These are phyloP conservation scores for Synergus japonicus DNA, from an alignment of 2,888 invertebrate genomes.

Conservation along the genomic window DNA sequence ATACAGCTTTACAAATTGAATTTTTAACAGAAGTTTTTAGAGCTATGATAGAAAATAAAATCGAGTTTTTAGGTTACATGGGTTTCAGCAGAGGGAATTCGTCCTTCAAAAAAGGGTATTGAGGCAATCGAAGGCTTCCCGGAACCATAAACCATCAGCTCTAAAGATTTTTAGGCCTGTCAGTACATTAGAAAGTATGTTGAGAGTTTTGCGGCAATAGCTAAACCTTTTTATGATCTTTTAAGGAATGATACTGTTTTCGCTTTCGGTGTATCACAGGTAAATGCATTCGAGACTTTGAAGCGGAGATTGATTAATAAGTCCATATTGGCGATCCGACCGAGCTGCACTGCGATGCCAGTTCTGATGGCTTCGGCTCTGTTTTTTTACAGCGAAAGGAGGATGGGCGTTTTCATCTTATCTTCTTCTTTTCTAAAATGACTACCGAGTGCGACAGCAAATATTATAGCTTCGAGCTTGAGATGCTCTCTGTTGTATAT, in stretches of 20 bases:
- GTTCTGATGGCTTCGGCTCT: too few relatives aligned
- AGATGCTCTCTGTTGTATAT: too few relatives aligned
- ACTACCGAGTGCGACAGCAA: too few relatives aligned
- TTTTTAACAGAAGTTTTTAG: not conserved
- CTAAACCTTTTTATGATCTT: not conserved
- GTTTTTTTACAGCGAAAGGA: too few relatives aligned
- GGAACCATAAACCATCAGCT: not conserved
- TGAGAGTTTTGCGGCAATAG: slow-evolving; percentile 6
- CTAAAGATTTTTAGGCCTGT: slow-evolving; percentile 8
- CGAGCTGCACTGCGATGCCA: slow-evolving; percentile 30
- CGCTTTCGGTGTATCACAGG: not conserved
- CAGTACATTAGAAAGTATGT: slow-evolving; percentile 16
- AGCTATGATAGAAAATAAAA: not conserved
- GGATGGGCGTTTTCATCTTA: too few relatives aligned
- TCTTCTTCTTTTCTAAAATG: too few relatives aligned
- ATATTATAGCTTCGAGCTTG: too few relatives aligned
- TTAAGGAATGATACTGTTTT: not conserved
- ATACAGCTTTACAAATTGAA: not conserved
- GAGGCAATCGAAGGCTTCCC: slow-evolving; percentile 9
- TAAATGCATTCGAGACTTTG: not conserved
- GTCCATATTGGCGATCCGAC: not conserved
- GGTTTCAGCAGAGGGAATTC: not conserved
- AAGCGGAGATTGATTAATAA: not conserved
- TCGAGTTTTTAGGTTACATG: slow-evolving; percentile 13
- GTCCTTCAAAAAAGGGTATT: slow-evolving; percentile 4